These are phyloP conservation scores for Epinephelus cyanopodus DNA, from an alignment of 2,113 vertebrate species.

Conservation along the genomic window DNA sequence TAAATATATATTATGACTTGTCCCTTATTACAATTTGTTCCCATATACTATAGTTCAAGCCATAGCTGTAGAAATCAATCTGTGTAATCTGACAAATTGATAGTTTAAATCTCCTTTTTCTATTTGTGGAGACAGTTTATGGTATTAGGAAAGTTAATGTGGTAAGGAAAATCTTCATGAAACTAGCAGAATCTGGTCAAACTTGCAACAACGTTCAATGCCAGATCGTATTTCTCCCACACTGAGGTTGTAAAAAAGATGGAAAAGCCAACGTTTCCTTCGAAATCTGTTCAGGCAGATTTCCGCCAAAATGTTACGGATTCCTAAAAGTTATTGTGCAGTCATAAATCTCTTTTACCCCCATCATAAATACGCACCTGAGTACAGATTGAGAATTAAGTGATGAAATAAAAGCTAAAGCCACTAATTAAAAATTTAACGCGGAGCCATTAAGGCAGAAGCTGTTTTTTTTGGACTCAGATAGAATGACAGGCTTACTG, in stretches of 20 bases:
- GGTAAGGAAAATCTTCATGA: slow-evolving; percentile 37
- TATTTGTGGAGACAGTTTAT: slow-evolving; percentile 4
- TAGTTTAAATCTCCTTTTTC: too few relatives aligned
- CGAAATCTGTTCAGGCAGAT: slow-evolving; percentile 1
- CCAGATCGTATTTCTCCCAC: too few relatives aligned
- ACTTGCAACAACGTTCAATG: background rate
- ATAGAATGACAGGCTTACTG: background rate
- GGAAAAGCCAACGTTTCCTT: background rate
- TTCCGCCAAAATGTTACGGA: background rate
- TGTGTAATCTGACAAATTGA: too few relatives aligned
- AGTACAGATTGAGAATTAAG: slow-evolving; percentile 26
- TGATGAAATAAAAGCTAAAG: slow-evolving; percentile 39
- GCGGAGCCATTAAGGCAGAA: background rate
- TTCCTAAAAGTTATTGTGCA: background rate
- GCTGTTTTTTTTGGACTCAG: slow-evolving; percentile 8
- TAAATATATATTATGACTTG: background rate
- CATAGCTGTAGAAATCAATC: too few relatives aligned
- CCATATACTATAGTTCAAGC: too few relatives aligned
- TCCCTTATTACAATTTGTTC: background rate
- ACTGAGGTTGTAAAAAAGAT: background rate
- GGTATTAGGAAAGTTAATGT: slow-evolving; percentile 38
- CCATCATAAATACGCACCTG: background rate
- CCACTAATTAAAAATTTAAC: slow-evolving; percentile 28
- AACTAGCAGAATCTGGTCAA: slow-evolving; percentile 22
- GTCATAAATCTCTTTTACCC: slow-evolving; percentile 14